A percentile compares a stretch with the other conserved stretches of the same genome.
Conservation (phyloP, 2,797 vertebrate species). For the Petrocephalus sullivani region DNA sequence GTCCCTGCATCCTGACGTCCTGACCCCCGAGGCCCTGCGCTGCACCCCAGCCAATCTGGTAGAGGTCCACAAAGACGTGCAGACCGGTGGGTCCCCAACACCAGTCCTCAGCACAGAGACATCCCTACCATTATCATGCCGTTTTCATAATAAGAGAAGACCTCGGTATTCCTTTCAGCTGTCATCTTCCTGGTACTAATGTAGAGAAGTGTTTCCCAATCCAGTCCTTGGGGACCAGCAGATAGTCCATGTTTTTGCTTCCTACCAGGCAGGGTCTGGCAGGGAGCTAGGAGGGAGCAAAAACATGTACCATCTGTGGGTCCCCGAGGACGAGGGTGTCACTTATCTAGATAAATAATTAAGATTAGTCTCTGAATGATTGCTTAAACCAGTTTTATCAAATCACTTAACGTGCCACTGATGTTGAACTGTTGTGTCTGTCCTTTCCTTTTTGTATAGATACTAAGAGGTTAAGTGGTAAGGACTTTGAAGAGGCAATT, state of each 20-base stretch:
- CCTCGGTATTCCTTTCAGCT: background rate
- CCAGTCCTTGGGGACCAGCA: background rate
- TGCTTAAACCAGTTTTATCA: background rate
- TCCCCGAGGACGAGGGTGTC: background rate
- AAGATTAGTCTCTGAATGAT: background rate
- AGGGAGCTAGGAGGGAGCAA: background rate
- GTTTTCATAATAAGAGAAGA: background rate
- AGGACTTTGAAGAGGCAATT: slow-evolving; percentile 69
- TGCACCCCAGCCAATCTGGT: slow-evolving; percentile 76
- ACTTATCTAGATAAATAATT: background rate
- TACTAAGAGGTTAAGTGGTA: slow-evolving; percentile 32
- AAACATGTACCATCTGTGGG: background rate
- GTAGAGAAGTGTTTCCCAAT: background rate
- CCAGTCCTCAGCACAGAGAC: background rate
- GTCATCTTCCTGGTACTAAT: background rate
- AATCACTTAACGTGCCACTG: slow-evolving; percentile 12
- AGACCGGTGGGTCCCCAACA: slow-evolving; percentile 53
- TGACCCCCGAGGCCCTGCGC: slow-evolving; percentile 57
- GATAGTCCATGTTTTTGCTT: background rate
- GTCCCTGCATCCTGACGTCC: slow-evolving; percentile 71
- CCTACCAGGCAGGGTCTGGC: background rate
- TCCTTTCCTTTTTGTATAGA: slow-evolving; percentile 34
- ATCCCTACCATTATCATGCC: background rate
- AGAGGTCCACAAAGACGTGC: slow-evolving; percentile 74
- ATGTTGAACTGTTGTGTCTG: background rate